Base-by-base conservation (phyloP, 2,888 invertebrate genomes). In the Phaedon cochleariae region DNA sequence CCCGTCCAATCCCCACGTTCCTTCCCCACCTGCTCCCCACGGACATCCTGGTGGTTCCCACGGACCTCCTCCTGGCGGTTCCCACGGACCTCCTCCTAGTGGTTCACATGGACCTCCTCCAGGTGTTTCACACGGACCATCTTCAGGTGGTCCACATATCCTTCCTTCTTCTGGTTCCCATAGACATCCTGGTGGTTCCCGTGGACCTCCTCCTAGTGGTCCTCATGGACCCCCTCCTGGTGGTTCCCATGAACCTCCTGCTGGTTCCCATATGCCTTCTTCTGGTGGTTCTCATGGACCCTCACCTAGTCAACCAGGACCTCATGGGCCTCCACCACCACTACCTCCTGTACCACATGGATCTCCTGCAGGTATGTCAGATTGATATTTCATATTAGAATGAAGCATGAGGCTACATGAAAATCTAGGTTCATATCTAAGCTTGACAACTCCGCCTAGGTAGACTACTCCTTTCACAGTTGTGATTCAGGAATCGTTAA, bases 281-380 rank as follows among this genome's bases (percentile, higher is more conserved):
- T 34, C 31, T 9, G 9, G 10, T 34, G 31, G 31, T 7, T 34
- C 31, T 5, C 31, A 34, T 34, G 31, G 31, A 34, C 31, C 26
- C 6, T 6, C 26, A n/a, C n/a, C n/a, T n/a, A n/a, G n/a, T 26
- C 4, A 6, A 26, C 26, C 26, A 5, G 26, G 26, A 26, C 6
- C 26, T 6, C 26, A 26, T 5, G 26, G 26, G n/a, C n/a, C n/a
- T n/a, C n/a, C n/a, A n/a, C n/a, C n/a, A n/a, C n/a, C n/a, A n/a
- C n/a, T n/a, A 26, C 26, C 26, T 5, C 26, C 26, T 3, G 6
- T 26, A 6, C 6, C 26, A 2, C 34, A 34, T 34, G 34, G 34
- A 10, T 12, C 7, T 41, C 15, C 54, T 58, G 65, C 63, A 72
- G 71, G 73, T 65, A 53, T 20, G 15, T 15, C 17, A 45, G 12